A percentile compares a stretch with the other conserved stretches of the same genome.
phyloP scores from a whole-genome alignment of 2,888 invertebrate genomes.

The Margaritifera margaritifera region DNA sequence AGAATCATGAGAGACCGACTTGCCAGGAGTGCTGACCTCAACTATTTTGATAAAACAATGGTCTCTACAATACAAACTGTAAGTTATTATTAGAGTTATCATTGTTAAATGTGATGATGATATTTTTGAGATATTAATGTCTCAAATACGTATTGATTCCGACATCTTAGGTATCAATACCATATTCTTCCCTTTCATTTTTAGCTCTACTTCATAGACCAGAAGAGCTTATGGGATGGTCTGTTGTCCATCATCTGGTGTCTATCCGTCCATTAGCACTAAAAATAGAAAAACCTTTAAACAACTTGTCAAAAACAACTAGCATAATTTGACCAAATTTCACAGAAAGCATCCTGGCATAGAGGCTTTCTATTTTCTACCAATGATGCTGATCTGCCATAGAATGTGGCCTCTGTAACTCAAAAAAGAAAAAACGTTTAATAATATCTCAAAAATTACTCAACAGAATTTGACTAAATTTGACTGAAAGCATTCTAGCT shows the following conservation, averaged over 20 bases:
- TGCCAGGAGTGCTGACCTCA: conserved; percentile 65
- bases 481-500: too few relatives aligned
- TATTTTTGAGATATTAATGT: neutral
- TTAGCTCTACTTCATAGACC: neutral
- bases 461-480: too few relatives aligned
- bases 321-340: too few relatives aligned
- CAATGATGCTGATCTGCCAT: too few relatives aligned
- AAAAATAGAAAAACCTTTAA: too few relatives aligned
- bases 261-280: neutral
- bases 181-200: neutral
- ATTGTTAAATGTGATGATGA: neutral
- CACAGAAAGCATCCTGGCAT: too few relatives aligned
- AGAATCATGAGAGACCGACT: conserved; percentile 68
- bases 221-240: neutral
- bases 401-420: too few relatives aligned
- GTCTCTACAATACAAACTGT: conserved; percentile 59
- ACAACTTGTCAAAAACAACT: too few relatives aligned
- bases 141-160: neutral
- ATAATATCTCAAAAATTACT: too few relatives aligned
- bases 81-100: conserved; percentile 6
- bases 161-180: neutral
- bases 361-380: too few relatives aligned
- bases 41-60: conserved; percentile 70
- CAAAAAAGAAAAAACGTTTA: too few relatives aligned
- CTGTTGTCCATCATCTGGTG: neutral